Base-by-base conservation (phyloP, 2,797 vertebrate genomes). In the Coilia nasus region DNA sequence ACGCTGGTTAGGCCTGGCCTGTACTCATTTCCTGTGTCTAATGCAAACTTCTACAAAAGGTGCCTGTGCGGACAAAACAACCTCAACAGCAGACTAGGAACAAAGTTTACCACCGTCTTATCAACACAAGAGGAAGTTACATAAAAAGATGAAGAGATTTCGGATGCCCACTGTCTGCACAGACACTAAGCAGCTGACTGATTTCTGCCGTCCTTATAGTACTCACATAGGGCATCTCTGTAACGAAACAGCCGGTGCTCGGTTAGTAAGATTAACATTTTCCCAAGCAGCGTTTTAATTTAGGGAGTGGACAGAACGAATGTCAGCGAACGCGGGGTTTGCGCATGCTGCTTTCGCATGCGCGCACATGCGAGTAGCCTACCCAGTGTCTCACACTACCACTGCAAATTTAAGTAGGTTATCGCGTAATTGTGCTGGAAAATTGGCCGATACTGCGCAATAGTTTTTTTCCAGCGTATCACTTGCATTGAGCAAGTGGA, bases 371-470 rank as follows among this genome's bases (percentile, higher is more conserved):
- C 50, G 50, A 14, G 50, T 54, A 59, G 57, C 31, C 17, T 19
- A 71, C 28, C 28, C 64, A 19, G 35, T 54, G 50, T 1, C 41
- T 44, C 71, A 44, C 28, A 71, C 5, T 71, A 64, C 5, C 31
- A 64, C 62, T 64, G 64, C 31, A 44, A 78, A 78, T 78, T 19
- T 17, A 78, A 47, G 31, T n/a, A n/a, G n/a, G n/a, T n/a, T 80
- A 82, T 84, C 85, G 81, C 85, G 83, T 84, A 67, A 71, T 67
- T 31, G 81, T 28, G 44, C 60, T 83, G 85, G 62, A 81, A 84
- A 85, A 78, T 56, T 57, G 57, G 62, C 81, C 54, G 62, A 80
- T 83, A 83, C 71, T 83, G 88, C 28, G 60, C 81, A 50, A 81
- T 23, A 62, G 83, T 15, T 54, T 57, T 57, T 67, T 46, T 82